phyloP scores from a whole-genome alignment of 1,140 invertebrate genomes.

The Radopholus similis region DNA sequence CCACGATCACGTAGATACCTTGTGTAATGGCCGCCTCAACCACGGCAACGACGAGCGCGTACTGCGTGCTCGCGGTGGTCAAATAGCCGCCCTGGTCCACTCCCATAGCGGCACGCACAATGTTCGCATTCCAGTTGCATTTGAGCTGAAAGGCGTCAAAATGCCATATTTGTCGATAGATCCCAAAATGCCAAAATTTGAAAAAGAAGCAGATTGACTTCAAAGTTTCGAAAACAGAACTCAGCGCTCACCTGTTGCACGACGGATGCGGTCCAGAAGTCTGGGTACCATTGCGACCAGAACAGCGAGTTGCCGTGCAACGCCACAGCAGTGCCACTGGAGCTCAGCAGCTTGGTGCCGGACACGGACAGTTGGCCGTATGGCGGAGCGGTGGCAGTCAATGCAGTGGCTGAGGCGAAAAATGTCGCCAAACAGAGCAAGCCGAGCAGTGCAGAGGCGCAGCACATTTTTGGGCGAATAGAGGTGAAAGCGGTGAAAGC shows the following conservation, averaged over 20 bases:
- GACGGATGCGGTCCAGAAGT: not conserved
- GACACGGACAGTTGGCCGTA: conserved; percentile 29
- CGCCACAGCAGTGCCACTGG: conserved; percentile 6
- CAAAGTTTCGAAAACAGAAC: no score
- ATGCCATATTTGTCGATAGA: not conserved
- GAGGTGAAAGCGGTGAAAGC: no score
- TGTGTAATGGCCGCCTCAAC: conserved; percentile 16
- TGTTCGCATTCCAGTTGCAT: conserved; percentile 19
- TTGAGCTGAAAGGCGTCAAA: not conserved
- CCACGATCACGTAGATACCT: conserved; percentile 20
- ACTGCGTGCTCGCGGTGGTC: not conserved
- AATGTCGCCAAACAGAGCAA: not conserved
- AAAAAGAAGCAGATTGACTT: not conserved
- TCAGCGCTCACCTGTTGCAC: no score
- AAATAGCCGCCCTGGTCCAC: conserved; percentile 29
- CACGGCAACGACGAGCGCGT: conserved; percentile 6
- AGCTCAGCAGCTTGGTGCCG: conserved; percentile 17
- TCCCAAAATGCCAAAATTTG: not conserved
- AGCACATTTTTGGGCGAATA: no score
- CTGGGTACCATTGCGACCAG: conserved; percentile 23
- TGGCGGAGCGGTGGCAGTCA: not conserved
- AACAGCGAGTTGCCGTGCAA: conserved; percentile 27
- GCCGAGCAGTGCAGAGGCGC: not conserved
- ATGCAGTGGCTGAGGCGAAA: not conserved
- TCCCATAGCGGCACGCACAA: conserved; percentile 27